These are phyloP conservation scores for Scolopax mira DNA, from an alignment of 2,113 vertebrate genomes.

Conservation along the genomic window DNA sequence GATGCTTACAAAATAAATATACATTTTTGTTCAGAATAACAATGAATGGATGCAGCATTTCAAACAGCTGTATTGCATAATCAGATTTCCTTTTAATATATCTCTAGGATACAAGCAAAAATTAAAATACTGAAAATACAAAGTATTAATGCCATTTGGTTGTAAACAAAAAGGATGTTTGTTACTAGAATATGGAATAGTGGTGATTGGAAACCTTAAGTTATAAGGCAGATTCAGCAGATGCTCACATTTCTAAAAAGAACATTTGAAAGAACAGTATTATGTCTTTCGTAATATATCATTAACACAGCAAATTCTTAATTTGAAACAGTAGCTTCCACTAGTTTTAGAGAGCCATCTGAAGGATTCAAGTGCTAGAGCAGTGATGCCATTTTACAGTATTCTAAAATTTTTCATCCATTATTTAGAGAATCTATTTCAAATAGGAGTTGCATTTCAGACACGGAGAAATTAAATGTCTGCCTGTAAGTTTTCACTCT, in stretches of 20 bases:
- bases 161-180: background rate
- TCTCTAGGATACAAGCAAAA: background rate
- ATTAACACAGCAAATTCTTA: background rate
- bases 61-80: background rate
- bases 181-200: background rate
- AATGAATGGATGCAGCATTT: background rate
- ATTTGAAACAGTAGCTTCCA: background rate
- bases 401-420: background rate
- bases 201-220: background rate
- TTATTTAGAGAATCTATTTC: background rate
- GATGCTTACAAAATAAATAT: background rate
- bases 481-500: background rate
- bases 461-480: background rate
- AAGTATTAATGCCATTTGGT: background rate
- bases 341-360: background rate
- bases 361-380: background rate
- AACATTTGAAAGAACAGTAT: background rate
- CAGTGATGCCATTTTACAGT: background rate
- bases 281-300: background rate
- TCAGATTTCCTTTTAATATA: background rate
- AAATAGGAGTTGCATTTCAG: background rate
- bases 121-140: background rate
- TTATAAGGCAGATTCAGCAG: background rate
- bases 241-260: background rate
- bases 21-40: background rate